Percentiles rank a stretch among this genome's conserved stretches.
Evolutionary conservation across 2,797 vertebrate species (phyloP).

Genomic region (Petrocephalus sullivani): DNA sequence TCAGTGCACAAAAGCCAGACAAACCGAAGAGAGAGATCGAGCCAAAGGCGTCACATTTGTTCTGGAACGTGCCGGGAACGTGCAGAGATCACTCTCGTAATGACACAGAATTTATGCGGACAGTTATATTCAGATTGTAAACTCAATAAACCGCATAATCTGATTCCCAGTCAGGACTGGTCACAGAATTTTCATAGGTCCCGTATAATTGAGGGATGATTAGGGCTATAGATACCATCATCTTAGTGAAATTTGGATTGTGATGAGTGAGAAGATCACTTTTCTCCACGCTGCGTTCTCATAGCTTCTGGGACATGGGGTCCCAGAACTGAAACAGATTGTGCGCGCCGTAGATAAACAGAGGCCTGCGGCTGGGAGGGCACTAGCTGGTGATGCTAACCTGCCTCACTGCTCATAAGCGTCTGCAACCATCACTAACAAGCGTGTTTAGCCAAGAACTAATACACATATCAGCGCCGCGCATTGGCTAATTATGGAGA

Average conservation of each 20-base stretch:
- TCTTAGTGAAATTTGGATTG: neutral
- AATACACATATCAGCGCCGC: constrained; percentile 58
- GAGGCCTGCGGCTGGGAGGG: neutral
- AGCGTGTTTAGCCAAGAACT: constrained; percentile 56
- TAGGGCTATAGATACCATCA: neutral
- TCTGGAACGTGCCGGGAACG: neutral
- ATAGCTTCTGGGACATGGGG: neutral
- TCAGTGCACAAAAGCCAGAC: neutral
- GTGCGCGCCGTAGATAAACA: neutral
- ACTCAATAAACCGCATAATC: neutral
- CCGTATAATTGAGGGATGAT: neutral
- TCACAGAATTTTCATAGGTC: neutral
- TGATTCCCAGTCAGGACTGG: neutral
- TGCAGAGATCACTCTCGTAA: neutral
- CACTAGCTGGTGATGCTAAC: constrained; percentile 18
- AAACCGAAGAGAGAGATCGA: neutral
- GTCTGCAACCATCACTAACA: constrained; percentile 46
- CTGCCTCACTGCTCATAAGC: constrained; percentile 45
- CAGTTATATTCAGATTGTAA: neutral
- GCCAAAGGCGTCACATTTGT: neutral
- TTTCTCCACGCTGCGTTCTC: neutral
- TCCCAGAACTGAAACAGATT: neutral
- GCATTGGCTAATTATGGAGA: constrained; percentile 43
- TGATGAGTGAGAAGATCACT: constrained; percentile 1
- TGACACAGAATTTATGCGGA: neutral